phyloP scores from a whole-genome alignment of 1,140 invertebrate genomes.

The Hermetia illucens region DNA sequence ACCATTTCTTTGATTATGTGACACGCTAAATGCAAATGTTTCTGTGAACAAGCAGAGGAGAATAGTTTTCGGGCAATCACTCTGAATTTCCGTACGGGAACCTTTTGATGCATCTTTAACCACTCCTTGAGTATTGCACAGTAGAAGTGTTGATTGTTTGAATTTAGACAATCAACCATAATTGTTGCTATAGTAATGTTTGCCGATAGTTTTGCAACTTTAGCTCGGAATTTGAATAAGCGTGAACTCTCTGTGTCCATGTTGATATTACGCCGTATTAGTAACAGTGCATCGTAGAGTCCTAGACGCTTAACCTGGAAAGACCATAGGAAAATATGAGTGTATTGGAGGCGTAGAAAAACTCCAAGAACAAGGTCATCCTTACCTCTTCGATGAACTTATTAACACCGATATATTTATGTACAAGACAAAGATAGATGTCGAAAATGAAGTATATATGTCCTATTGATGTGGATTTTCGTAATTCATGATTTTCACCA shows the following conservation, averaged over 20 bases:
- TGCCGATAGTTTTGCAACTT: not conserved
- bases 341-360: not conserved
- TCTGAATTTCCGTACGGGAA: not conserved
- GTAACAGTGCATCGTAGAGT: not conserved
- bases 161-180: not conserved
- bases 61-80: not conserved
- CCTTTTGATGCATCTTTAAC: not conserved
- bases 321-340: no score
- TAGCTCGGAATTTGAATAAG: not conserved
- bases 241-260: not conserved
- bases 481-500: not conserved
- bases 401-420: not conserved
- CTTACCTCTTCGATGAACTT: not conserved
- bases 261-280: not conserved
- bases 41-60: not conserved
- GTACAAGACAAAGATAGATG: not conserved
- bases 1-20: not conserved
- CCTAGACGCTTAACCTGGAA: not conserved
- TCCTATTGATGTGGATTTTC: not conserved
- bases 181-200: not conserved
- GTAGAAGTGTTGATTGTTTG: not conserved
- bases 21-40: not conserved
- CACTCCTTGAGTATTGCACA: not conserved
- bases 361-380: not conserved
- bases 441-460: not conserved